phyloP scores from a whole-genome alignment of 2,797 vertebrate species.

The Notoglanidium macrostoma region DNA sequence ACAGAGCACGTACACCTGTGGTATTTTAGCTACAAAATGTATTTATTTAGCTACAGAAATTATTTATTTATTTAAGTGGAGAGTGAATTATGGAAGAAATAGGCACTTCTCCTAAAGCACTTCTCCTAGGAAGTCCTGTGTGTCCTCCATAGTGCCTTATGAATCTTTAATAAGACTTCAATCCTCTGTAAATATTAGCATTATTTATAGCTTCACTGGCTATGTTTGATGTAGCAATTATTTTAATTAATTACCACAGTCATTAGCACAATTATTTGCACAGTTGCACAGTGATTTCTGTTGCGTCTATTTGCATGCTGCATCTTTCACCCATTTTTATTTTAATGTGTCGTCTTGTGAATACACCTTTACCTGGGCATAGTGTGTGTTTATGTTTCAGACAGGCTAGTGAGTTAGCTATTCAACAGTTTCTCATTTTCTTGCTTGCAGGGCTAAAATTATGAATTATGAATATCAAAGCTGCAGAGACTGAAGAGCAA shows the following conservation, averaged over 20 bases:
- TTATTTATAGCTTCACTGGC: conserved; percentile 28
- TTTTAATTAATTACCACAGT: conserved; percentile 22
- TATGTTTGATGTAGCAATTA: conserved; percentile 11
- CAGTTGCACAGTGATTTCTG: neutral
- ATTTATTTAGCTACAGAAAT: conserved; percentile 20
- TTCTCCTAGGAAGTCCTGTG: neutral
- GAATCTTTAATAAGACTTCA: conserved; percentile 33
- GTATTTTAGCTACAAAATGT: conserved; percentile 24
- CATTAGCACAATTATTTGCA: conserved; percentile 44
- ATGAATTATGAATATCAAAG: conserved; percentile 83
- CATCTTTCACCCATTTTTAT: conserved; percentile 8
- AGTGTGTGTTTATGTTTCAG: conserved; percentile 66
- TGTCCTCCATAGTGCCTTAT: conserved; percentile 29
- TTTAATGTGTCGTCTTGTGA: conserved; percentile 37
- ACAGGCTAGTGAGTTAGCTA: conserved; percentile 78
- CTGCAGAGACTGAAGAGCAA: conserved; percentile 88
- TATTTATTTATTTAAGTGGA: conserved; percentile 17
- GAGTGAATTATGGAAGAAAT: conserved; percentile 14
- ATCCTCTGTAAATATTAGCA: conserved; percentile 28
- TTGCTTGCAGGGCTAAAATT: conserved; percentile 93
- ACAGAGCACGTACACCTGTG: conserved; percentile 30
- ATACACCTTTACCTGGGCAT: conserved; percentile 60
- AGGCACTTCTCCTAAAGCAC: conserved; percentile 10
- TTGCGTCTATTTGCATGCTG: conserved; percentile 34
- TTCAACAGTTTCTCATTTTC: conserved; percentile 85